phyloP scores from a whole-genome alignment of 2,113 vertebrate species.

The Bucco capensis region DNA sequence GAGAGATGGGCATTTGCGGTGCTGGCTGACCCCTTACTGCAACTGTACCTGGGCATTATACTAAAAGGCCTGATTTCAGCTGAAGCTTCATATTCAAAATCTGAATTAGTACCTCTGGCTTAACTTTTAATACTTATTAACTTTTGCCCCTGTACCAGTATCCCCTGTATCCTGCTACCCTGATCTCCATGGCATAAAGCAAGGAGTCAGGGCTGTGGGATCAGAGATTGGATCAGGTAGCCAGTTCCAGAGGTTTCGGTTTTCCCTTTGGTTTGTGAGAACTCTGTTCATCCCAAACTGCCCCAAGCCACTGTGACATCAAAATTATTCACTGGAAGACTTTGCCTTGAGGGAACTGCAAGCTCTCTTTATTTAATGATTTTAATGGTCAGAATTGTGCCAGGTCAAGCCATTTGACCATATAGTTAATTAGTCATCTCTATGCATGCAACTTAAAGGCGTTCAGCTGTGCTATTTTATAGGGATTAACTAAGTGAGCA shows the following conservation, averaged over 20 bases:
- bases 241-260: not conserved
- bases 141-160: not conserved
- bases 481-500: conserved; percentile 72
- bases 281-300: not conserved
- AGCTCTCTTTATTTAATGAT: conserved; percentile 72
- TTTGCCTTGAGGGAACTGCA: conserved; percentile 64
- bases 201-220: not conserved
- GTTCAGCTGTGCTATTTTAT: conserved; percentile 77
- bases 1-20: not conserved
- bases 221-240: not conserved
- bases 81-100: conserved; percentile 37
- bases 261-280: not conserved
- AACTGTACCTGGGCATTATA: not conserved
- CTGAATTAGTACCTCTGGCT: conserved; percentile 10
- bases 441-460: conserved; percentile 78
- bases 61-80: not conserved
- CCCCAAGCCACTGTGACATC: not conserved
- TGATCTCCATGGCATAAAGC: not conserved
- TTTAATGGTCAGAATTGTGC: conserved; percentile 71
- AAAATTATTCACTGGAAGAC: conserved; percentile 57
- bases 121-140: not conserved
- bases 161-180: not conserved
- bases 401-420: conserved; percentile 75
- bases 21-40: not conserved
- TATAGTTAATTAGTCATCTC: conserved; percentile 80